Percentiles rank a stretch among this genome's conserved stretches.
Evolutionary conservation across 2,113 vertebrate genomes (phyloP).

Genomic region (Aramus guarauna): DNA sequence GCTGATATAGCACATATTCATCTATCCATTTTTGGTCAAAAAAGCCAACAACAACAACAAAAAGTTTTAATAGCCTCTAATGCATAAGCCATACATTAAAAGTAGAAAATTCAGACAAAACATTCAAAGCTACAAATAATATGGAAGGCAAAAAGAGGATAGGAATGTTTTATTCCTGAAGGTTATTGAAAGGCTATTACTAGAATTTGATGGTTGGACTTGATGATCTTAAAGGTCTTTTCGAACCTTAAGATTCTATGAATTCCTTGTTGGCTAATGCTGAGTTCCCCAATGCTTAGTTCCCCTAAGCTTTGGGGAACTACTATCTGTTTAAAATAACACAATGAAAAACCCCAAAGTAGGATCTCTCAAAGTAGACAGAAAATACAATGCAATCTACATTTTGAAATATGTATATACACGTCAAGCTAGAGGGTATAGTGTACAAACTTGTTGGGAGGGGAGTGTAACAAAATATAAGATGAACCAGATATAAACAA

Average conservation of each 20-base stretch:
- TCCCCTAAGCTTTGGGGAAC: background rate
- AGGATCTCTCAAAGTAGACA: background rate
- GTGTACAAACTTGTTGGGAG: background rate
- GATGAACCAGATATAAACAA: background rate
- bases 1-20: background rate
- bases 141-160: background rate
- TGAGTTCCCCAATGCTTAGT: too few relatives aligned
- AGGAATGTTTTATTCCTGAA: background rate
- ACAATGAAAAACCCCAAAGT: background rate
- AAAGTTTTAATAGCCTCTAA: background rate
- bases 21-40: too few relatives aligned
- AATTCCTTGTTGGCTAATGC: background rate
- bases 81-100: accelerated
- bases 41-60: background rate
- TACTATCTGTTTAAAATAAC: background rate
- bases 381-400: background rate
- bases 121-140: background rate
- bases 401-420: background rate
- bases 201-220: background rate
- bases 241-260: too few relatives aligned
- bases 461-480: background rate
- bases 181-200: background rate
- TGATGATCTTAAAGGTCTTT: too few relatives aligned
- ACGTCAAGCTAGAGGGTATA: background rate
- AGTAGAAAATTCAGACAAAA: background rate